Percentiles rank a stretch among this genome's conserved stretches.
These are phyloP conservation scores for Ciconia boyciana DNA, from an alignment of 2,113 vertebrate genomes.

Conservation along the genomic window DNA sequence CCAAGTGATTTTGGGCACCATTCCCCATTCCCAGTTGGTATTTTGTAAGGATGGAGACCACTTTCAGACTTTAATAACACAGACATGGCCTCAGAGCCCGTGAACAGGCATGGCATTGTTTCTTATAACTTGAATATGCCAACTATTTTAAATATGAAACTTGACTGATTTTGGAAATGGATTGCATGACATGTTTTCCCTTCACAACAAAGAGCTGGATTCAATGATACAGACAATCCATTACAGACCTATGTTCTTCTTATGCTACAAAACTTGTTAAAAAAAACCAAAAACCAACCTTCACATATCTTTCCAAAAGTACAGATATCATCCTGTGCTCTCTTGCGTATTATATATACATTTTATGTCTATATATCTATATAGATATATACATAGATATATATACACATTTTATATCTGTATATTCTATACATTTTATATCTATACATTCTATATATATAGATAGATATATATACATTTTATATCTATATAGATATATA, in stretches of 20 bases:
- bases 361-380: no score
- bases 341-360: not conserved
- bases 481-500: no score
- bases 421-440: no score
- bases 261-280: not conserved
- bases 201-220: not conserved
- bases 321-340: not conserved
- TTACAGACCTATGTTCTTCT: not conserved
- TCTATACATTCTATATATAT: no score
- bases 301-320: not conserved
- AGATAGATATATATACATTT: no score
- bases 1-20: not conserved
- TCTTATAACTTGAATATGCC: no score
- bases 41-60: not conserved
- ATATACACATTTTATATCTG: no score
- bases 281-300: not conserved
- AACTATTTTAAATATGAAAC: not conserved
- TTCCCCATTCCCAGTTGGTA: not conserved
- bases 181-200: not conserved
- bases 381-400: no score
- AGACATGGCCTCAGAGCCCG: not conserved
- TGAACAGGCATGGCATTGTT: not conserved
- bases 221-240: not conserved
- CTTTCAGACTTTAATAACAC: not conserved
- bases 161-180: not conserved